Percentiles rank a stretch among this genome's conserved stretches.
phyloP scores from a whole-genome alignment of 2,797 vertebrate genomes.

The Falco cherrug region DNA sequence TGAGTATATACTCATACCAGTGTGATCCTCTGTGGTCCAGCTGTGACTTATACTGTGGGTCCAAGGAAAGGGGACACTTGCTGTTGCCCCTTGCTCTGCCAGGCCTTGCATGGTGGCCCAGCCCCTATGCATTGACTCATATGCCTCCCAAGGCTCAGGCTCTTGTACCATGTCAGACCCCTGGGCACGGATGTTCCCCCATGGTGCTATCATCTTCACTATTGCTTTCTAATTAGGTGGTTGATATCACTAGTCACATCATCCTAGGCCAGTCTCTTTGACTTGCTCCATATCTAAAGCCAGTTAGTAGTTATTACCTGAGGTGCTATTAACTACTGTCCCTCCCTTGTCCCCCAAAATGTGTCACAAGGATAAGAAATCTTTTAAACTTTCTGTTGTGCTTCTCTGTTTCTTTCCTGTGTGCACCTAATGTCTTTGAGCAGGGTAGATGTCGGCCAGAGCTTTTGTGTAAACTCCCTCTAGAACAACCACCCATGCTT shows the following conservation, averaged over 20 bases:
- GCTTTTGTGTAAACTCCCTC: background rate
- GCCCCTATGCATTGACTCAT: rapidly evolving
- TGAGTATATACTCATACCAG: background rate
- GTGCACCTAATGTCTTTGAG: background rate
- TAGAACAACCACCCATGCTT: background rate
- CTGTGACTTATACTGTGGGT: background rate
- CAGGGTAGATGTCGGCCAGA: background rate
- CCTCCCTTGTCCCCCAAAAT: rapidly evolving
- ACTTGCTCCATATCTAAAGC: background rate
- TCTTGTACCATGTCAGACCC: background rate
- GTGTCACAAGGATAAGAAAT: background rate
- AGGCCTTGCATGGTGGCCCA: background rate
- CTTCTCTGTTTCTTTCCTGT: background rate
- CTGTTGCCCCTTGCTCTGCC: background rate
- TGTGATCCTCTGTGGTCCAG: background rate
- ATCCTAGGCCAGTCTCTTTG: background rate
- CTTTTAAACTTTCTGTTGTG: background rate
- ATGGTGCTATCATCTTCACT: background rate
- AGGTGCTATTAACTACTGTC: background rate
- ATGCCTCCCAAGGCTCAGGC: background rate
- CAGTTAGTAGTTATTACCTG: background rate
- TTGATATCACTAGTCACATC: background rate
- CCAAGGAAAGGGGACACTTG: background rate
- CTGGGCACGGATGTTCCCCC: background rate
- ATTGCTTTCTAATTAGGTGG: background rate